phyloP scores from a whole-genome alignment of 2,113 vertebrate genomes.

The Phycodurus eques region DNA sequence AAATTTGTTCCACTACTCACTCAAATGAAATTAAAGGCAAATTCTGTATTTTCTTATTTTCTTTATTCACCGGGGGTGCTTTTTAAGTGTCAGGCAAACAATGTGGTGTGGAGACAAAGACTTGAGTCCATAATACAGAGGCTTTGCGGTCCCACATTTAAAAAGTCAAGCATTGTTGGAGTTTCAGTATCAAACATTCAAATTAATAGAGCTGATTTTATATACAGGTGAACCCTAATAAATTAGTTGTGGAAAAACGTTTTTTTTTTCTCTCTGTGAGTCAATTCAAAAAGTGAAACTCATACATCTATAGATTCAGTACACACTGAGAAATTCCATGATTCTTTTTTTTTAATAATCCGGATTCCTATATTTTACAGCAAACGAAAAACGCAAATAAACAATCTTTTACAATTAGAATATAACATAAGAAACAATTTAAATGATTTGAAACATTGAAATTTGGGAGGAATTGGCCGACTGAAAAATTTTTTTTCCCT shows the following conservation, averaged over 20 bases:
- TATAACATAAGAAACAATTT: neutral
- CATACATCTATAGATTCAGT: neutral
- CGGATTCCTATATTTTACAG: too few relatives aligned
- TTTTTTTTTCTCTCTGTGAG: neutral
- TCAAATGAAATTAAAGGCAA: constrained; percentile 3
- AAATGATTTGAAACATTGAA: neutral
- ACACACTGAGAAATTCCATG: neutral
- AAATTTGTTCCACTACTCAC: constrained; percentile 16
- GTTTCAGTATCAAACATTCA: neutral
- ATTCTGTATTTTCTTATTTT: constrained; percentile 26
- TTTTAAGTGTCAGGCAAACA: constrained; percentile 3
- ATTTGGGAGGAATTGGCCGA: too few relatives aligned
- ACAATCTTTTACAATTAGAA: neutral
- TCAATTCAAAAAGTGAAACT: neutral
- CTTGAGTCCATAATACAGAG: neutral
- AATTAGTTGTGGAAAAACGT: neutral
- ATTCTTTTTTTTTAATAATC: too few relatives aligned
- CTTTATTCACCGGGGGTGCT: constrained; percentile 16
- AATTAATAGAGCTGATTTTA: neutral
- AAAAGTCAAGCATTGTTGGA: neutral
- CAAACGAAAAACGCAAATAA: neutral
- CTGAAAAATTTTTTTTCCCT: too few relatives aligned
- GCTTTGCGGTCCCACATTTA: constrained; percentile 1
- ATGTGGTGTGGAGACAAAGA: neutral
- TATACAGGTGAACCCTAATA: neutral